Base-by-base conservation (phyloP, 2,888 invertebrate genomes). In the Eurytoma californica region DNA sequence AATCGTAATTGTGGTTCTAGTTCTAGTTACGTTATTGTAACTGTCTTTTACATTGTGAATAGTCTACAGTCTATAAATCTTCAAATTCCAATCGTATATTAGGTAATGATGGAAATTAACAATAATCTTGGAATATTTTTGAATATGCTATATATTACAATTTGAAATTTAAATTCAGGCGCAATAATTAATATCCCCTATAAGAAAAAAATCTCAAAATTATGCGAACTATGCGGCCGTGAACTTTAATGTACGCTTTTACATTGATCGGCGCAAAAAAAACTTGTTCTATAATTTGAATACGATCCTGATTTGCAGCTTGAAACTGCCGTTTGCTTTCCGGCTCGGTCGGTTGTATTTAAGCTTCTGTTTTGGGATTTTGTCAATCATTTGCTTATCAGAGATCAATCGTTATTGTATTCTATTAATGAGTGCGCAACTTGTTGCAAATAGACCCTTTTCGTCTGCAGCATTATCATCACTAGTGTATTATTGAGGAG, bases 281-380 rank as follows among this genome's bases (percentile, higher is more conserved):
- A 60, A 60, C 12, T 60, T 24, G 60, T 60, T 60, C 28, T 24
- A 24, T 4, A 28, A 60, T 60, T 60, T 60, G 24, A 60, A 60
- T 60, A 60, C 24, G 39, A 39, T 39, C 7, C 39, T 39, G 39
- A 39, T 39, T 39, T 4, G 65, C 30, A 16, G 16, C 24, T 20
- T 14, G 65, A 65, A 65, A n/a, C 5, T 68, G 14, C 3, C 24
- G 24, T 24, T 28, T 20, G 58, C 13, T 3, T 66, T 49, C 65
- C 20, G 14, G 7, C 39, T 58, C 16, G 18, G 9, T 47, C 20
- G n/a, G 47, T 47, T 47, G 39, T 58, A 69, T 47, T 49, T 70
- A 70, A 30, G 60, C 20, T 49, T 49, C 3, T 3, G 39, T n/a
- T 60, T 49, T 49, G 49, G 5, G 24, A 12, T 53, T 67, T 49